Evolutionary conservation across 2,797 vertebrate genomes (phyloP), one percentile per base, ranked within the genome.

Genomic region (Pyrocephalus nanus): DNA sequence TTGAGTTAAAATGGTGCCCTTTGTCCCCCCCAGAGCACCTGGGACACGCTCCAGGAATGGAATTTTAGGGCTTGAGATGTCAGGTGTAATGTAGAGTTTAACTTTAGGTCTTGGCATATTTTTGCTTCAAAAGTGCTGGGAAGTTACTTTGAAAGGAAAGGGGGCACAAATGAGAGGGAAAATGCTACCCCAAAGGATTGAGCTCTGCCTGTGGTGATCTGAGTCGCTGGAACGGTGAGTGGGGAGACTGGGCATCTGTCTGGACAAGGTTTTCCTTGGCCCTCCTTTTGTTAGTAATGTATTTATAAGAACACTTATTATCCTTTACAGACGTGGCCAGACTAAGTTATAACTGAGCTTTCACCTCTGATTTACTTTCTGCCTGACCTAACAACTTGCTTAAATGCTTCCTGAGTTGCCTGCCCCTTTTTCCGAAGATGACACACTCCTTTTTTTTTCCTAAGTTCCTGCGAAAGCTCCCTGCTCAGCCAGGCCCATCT

Each of bases 21-120:
- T 3, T 11, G 8, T 66, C 22, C 29, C 19, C 10, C 12, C 1
- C 14, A 3, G 23, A 83, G 58, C 40, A 8, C 32, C 5, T 15
- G 47, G 26, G 38, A 11, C 1, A 2, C 0, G 0, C 5, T 53
- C 34, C 0, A 0, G 42, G 32, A 15, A 14, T 1, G 0, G 2
- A 4, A 4, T 12, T 70, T 53, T 50, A 43, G 50, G 42, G 30
- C 23, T 77, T 3, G 4, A 14, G 11, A 15, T 74, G 67, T 64
- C 32, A 29, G 47, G 26, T 4, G 1, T 34, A 29, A 79, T 55
- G 53, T 9, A 48, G 15, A 50, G 38, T 5, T 48, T 8, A 15
- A 11, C 34, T 78, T 67, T 25, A 38, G 55, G 73, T 38, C 15
- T 36, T 22, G 51, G 8, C 2, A 2, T 6, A 3, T 60, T 83